phyloP scores from a whole-genome alignment of 1,140 invertebrate species.

The Tetramorium simillimum region DNA sequence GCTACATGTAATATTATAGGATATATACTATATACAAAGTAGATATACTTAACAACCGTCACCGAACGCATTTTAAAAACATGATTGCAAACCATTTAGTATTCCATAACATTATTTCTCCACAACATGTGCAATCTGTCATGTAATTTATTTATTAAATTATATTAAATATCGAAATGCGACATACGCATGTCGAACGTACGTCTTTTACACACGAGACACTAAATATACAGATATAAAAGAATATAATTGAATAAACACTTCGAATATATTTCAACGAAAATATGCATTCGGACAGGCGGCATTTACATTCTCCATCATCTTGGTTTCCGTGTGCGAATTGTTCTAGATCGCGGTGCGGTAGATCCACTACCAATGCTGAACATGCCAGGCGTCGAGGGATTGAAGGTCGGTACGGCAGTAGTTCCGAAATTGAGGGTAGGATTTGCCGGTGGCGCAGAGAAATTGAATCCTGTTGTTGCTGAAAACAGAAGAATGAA shows the following conservation, averaged over 20 bases:
- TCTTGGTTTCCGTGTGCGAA: constrained; percentile 80
- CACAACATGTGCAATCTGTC: constrained; percentile 13
- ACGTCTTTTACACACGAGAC: not conserved
- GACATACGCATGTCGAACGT: not conserved
- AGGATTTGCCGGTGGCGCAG: constrained; percentile 71
- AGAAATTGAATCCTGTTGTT: constrained; percentile 79
- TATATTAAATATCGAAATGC: constrained; percentile 31
- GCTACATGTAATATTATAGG: not conserved
- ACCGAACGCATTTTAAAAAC: constrained; percentile 53
- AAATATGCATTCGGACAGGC: constrained; percentile 15
- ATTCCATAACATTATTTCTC: not conserved
- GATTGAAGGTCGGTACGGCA: constrained; percentile 70
- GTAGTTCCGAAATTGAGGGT: constrained; percentile 72
- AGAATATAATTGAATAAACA: constrained; percentile 38
- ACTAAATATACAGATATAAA: constrained; percentile 5
- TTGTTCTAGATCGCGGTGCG: constrained; percentile 78
- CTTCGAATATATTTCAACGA: constrained; percentile 11
- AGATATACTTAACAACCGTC: constrained; percentile 45
- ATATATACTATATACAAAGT: constrained; percentile 41
- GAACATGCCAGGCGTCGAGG: constrained; percentile 80
- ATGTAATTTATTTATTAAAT: constrained; percentile 37
- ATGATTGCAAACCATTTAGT: not conserved
- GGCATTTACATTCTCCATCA: constrained; percentile 83
- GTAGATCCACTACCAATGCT: constrained; percentile 84
- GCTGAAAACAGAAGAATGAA: constrained; percentile 23